phyloP scores from a whole-genome alignment of 2,113 vertebrate genomes.

The Brachypodius melanocephalos region DNA sequence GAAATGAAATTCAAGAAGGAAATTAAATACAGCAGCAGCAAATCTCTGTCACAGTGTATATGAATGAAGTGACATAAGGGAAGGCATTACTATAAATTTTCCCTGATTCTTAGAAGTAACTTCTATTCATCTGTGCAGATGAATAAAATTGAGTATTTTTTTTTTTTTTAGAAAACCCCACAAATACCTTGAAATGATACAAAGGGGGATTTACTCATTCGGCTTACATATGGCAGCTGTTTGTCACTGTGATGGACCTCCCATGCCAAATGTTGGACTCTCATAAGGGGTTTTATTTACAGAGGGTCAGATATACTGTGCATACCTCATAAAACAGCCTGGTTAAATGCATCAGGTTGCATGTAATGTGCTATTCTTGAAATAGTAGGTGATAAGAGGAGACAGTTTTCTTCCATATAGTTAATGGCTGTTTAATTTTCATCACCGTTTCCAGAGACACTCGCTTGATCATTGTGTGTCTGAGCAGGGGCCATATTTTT shows the following conservation, averaged over 20 bases:
- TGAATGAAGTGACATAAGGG: background rate
- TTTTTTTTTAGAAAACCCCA: accelerated
- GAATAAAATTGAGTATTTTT: background rate
- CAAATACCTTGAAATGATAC: background rate
- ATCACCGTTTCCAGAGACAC: background rate
- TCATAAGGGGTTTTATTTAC: background rate
- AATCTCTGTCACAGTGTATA: background rate
- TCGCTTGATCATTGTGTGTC: background rate
- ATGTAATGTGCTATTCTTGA: background rate
- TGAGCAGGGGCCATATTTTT: background rate
- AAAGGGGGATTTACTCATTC: background rate
- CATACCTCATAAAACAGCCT: background rate
- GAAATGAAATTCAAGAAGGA: conserved; percentile 18
- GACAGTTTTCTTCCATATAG: background rate
- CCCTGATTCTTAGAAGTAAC: background rate
- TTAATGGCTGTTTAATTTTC: background rate
- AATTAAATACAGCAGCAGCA: background rate
- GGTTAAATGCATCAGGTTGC: background rate
- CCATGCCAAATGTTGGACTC: background rate
- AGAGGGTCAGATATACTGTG: background rate
- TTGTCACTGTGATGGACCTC: background rate
- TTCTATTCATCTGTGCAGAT: background rate
- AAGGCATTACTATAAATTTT: background rate
- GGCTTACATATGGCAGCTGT: background rate
- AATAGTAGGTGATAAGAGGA: background rate